Evolutionary conservation across 2,113 vertebrate genomes (phyloP).

Genomic region (Microtus pennsylvanicus): DNA sequence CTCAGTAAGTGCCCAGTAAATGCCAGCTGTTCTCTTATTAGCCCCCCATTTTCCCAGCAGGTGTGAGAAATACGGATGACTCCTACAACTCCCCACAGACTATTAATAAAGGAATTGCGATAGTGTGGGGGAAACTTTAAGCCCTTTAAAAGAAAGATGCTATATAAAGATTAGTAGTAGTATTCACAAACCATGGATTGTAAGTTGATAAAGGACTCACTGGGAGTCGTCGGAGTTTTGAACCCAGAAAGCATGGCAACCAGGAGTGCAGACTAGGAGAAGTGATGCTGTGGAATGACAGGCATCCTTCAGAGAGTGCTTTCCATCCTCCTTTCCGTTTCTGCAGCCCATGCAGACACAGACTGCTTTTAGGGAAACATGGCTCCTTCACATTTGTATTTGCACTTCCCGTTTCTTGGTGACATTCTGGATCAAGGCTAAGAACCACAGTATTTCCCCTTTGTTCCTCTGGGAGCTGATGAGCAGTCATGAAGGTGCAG

Average conservation of each 20-base stretch:
- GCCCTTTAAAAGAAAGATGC: conserved; percentile 51
- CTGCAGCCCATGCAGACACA: background rate
- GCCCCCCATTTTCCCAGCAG: conserved; percentile 56
- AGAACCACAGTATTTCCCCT: background rate
- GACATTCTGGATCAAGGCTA: background rate
- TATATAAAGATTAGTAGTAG: conserved; percentile 35
- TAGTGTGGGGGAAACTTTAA: conserved; percentile 40
- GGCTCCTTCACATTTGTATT: background rate
- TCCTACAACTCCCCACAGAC: conserved; percentile 12
- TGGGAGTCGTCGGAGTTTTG: conserved; percentile 10
- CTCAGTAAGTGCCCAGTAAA: conserved; percentile 19
- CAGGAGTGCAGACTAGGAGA: background rate
- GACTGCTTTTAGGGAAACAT: background rate
- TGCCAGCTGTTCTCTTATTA: conserved; percentile 55
- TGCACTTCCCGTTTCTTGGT: background rate
- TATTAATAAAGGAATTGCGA: conserved; percentile 57
- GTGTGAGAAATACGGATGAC: conserved; percentile 35
- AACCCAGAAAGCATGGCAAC: conserved; percentile 42
- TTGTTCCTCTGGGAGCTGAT: background rate
- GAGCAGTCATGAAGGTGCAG: background rate
- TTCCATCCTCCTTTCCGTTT: background rate
- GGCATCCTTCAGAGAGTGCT: background rate
- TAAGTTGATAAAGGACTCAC: conserved; percentile 47
- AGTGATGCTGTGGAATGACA: background rate
- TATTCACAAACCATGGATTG: conserved; percentile 28